phyloP scores from a whole-genome alignment of 2,888 invertebrate genomes.

The Polietes domitor region DNA sequence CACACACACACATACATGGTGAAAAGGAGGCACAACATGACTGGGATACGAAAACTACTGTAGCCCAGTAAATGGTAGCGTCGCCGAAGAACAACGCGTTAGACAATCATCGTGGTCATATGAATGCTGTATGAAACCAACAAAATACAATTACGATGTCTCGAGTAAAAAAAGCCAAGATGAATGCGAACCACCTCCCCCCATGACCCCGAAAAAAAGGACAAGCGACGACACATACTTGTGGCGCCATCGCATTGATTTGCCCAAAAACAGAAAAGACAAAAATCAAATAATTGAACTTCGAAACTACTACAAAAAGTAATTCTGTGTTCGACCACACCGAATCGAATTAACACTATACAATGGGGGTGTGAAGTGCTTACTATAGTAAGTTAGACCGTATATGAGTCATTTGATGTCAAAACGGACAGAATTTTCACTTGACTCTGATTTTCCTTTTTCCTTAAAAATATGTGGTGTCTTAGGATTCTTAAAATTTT shows the following conservation, averaged over 20 bases:
- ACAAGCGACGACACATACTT: slow-evolving; percentile 52
- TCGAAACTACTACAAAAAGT: background rate
- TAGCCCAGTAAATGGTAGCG: background rate
- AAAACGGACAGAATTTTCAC: too few species aligned
- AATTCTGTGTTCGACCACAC: background rate
- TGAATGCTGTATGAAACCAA: slow-evolving; percentile 30
- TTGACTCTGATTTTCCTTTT: too few species aligned
- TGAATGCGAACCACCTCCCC: background rate
- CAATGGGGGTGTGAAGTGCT: too few species aligned
- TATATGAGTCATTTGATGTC: too few species aligned
- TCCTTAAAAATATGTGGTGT: too few species aligned
- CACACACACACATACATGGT: background rate
- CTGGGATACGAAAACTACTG: background rate
- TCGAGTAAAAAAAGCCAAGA: slow-evolving; percentile 31
- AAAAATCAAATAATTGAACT: slow-evolving; percentile 13
- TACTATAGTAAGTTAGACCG: too few species aligned
- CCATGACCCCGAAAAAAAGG: background rate
- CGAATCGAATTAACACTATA: background rate
- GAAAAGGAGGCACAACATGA: background rate
- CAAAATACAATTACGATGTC: slow-evolving; percentile 57
- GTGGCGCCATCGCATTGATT: slow-evolving; percentile 70
- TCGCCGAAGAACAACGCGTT: background rate
- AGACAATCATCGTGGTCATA: slow-evolving; percentile 4
- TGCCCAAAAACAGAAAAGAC: slow-evolving; percentile 16
- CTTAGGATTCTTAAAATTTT: too few species aligned